Evolutionary conservation across 2,888 invertebrate species (phyloP).

Genomic region (Cordilura impudica): DNA sequence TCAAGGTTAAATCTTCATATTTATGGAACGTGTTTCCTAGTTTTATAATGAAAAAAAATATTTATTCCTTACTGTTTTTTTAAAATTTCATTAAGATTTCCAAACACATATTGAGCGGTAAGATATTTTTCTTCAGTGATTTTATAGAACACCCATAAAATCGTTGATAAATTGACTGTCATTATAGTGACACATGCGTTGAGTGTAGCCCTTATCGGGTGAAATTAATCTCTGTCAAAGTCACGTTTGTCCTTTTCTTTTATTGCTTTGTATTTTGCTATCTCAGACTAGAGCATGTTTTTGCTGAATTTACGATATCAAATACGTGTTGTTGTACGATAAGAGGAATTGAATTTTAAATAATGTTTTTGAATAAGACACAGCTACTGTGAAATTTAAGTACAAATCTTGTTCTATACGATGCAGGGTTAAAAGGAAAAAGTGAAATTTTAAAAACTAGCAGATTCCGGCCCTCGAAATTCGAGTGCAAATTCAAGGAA

Average conservation of each 20-base stretch:
- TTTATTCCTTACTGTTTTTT: background rate
- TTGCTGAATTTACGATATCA: constrained; percentile 53
- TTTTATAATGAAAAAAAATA: background rate
- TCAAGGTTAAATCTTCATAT: constrained; percentile 7
- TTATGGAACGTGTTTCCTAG: background rate
- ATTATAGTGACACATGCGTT: constrained; percentile 51
- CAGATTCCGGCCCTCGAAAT: too few relatives aligned
- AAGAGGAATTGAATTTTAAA: constrained; percentile 24
- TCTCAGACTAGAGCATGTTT: constrained; percentile 13
- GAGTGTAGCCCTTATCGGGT: constrained; percentile 53
- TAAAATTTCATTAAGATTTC: constrained; percentile 32
- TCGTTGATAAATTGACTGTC: constrained; percentile 71
- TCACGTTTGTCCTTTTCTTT: constrained; percentile 55
- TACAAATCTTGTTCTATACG: too few relatives aligned
- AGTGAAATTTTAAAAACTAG: too few relatives aligned
- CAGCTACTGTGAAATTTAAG: background rate
- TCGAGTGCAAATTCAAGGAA: too few relatives aligned
- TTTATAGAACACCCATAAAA: constrained; percentile 72
- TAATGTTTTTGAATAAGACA: background rate
- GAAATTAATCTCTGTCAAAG: constrained; percentile 57
- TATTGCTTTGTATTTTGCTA: constrained; percentile 5
- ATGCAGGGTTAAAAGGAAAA: too few relatives aligned
- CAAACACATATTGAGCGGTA: constrained; percentile 26
- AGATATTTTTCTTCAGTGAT: constrained; percentile 20
- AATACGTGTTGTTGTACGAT: constrained; percentile 51